Percentiles rank a stretch among this genome's conserved stretches.
Conservation (phyloP, 2,888 invertebrate genomes). For the Lutraria lutraria region DNA sequence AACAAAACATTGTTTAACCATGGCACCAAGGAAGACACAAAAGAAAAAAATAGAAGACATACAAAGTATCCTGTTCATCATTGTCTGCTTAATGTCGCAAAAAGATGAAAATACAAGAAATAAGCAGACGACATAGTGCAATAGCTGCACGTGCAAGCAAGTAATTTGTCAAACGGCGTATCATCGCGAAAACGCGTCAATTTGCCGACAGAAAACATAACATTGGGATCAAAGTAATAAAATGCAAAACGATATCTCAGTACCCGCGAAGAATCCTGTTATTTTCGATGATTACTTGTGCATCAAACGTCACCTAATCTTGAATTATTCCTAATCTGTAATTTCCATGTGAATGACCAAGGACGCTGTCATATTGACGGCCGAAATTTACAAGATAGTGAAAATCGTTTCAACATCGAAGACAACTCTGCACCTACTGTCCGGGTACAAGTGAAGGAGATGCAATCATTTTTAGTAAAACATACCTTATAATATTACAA, state of each 20-base stretch:
- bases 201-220: slow-evolving; percentile 14
- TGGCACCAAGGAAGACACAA: neutral
- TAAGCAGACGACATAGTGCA: slow-evolving; percentile 20
- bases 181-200: neutral
- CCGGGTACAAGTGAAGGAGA: too few species aligned
- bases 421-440: too few species aligned
- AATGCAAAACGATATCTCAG: slow-evolving; percentile 5
- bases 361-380: neutral
- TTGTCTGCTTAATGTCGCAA: slow-evolving; percentile 8
- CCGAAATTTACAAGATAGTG: neutral
- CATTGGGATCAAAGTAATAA: slow-evolving; percentile 18
- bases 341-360: neutral
- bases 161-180: neutral
- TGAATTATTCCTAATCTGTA: slow-evolving; percentile 3
- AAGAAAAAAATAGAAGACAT: slow-evolving; percentile 20
- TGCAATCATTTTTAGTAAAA: too few species aligned
- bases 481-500: too few species aligned
- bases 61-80: neutral
- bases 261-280: neutral
- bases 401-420: neutral
- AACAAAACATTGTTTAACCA: neutral
- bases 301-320: neutral
- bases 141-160: neutral
- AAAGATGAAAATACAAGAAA: slow-evolving; percentile 8
- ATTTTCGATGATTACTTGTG: slow-evolving; percentile 4